Conservation (phyloP, 64 coral and sea anemone species). For the Montipora efflorescens region DNA sequence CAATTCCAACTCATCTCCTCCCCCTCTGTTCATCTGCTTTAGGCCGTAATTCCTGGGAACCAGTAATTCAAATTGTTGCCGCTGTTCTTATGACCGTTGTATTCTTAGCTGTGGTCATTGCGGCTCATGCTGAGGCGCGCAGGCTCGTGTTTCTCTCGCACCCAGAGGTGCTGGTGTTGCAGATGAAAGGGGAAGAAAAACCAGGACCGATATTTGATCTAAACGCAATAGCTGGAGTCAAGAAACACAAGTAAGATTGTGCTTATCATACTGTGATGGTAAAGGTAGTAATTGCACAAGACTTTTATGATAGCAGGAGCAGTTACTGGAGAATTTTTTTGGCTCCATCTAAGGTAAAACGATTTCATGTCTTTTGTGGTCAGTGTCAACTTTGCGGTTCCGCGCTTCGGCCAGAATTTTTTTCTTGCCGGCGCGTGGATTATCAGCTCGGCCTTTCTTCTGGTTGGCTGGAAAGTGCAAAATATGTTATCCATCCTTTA, state of each 20-base stretch:
- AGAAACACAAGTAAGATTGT: constrained; percentile 55
- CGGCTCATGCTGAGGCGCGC: constrained; percentile 84
- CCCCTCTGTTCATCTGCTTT: constrained; percentile 92
- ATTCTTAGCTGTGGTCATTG: constrained; percentile 74
- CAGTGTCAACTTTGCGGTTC: too few relatives aligned
- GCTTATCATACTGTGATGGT: background rate
- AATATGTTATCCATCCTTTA: too few relatives aligned
- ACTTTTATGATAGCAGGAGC: too few relatives aligned
- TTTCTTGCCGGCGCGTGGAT: too few relatives aligned
- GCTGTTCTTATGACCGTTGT: constrained; percentile 71
- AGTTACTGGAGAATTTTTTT: too few relatives aligned
- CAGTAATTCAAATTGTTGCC: constrained; percentile 56
- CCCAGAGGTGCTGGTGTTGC: constrained; percentile 72
- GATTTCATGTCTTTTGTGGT: too few relatives aligned
- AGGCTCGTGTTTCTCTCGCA: constrained; percentile 69
- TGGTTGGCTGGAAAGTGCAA: too few relatives aligned
- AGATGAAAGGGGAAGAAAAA: constrained; percentile 74
- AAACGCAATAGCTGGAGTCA: constrained; percentile 84
- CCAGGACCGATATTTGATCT: constrained; percentile 84
- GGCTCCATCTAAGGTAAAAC: background rate
- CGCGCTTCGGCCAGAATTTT: too few relatives aligned
- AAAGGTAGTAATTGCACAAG: background rate
- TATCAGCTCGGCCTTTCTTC: too few relatives aligned
- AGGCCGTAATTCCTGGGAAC: constrained; percentile 88
- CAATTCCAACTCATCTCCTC: constrained; percentile 95